Evolutionary conservation across 2,797 vertebrate species (phyloP), one percentile per base, ranked within the genome.

Genomic region (Galago senegalensis): DNA sequence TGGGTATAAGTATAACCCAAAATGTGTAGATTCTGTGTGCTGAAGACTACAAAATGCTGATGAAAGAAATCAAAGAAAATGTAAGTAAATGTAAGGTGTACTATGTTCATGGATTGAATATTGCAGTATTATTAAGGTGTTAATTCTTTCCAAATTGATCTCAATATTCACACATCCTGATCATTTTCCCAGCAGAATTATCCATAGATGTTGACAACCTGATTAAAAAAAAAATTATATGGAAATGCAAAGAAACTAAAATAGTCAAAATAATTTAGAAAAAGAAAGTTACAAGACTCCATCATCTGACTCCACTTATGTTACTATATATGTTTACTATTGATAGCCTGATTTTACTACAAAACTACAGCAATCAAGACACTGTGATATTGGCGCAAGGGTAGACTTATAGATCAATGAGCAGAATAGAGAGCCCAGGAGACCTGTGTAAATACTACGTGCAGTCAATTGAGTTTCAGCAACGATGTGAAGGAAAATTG

Each of bases 401-500:
- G 27, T 1, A 27, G 16, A 25, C 31, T 20, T 29, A 5, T 0
- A 29, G 25, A 58, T 20, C 56, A 34, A 5, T 0, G 16, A 12
- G 29, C 31, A 16, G 40, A 27, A 27, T 0, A 46, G 49, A 70
- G 20, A 92, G 46, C 40, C 69, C 76, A 46, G 80, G 63, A 76
- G 53, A 60, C 0, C 1, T 14, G 13, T 37, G n/a, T 37, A 37
- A 31, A 46, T 3, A 13, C 0, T 53, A 53, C 14, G 3, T 16
- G 49, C 14, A 1, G 34, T 5, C 40, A 17, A 2, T 0, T 46
- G 79, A 21, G 20, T 37, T 60, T 56, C 10, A 75, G 43, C 61
- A 72, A 90, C 17, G 31, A 53, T 2, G 3, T 56, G 31, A 70
- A 87, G 3, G 60, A 18, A 3, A 14, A 17, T 75, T 16, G 4